Base-by-base conservation (phyloP, 2,113 vertebrate species). In the Hippolais icterina region DNA sequence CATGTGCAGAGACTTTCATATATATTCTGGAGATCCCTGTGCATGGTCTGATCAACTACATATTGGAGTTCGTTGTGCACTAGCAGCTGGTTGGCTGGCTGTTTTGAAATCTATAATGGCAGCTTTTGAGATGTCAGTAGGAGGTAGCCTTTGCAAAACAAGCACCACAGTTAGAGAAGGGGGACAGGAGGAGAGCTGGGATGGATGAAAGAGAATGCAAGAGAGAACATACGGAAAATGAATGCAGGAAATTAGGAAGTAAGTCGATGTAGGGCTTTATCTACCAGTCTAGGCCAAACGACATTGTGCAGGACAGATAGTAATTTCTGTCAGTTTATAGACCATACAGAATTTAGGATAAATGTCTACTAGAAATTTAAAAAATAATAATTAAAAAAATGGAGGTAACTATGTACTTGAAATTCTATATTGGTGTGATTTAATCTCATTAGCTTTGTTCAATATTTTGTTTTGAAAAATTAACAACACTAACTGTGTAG, bases 381-480 rank as follows among this genome's bases (percentile, higher is more conserved):
- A 50, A 57, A 31, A 68, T 31, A 78, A 5, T 9, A 61, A 50
- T 69, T n/a, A 41, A 76, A 76, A 76, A 76, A 5, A n/a, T 81
- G 10, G 20, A n/a, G 7, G 16, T 24, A 84, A 49, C 27, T 44
- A 29, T 46, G 35, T 47, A 50, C n/a, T 44, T 37, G 27, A 78
- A 87, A 94, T 66, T 88, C 29, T 20, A 0, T 69, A 50, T 82
- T 77, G 41, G n/a, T 11, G 1, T 81, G 33, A 24, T 88, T 89
- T 94, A 20, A 4, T 78, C 53, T 61, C 18, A 59, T 89, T 94
- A 76, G 49, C 56, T 90, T 87, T 39, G 49, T 57, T 42, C 56
- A 91, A 46, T 89, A 70, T 68, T 95, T 91, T 89, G 53, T 49
- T 89, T 82, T 69, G 31, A 63, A 96, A 96, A 78, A 76, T 57